Evolutionary conservation across 1,140 invertebrate genomes (phyloP).

Genomic region (Popillia japonica): DNA sequence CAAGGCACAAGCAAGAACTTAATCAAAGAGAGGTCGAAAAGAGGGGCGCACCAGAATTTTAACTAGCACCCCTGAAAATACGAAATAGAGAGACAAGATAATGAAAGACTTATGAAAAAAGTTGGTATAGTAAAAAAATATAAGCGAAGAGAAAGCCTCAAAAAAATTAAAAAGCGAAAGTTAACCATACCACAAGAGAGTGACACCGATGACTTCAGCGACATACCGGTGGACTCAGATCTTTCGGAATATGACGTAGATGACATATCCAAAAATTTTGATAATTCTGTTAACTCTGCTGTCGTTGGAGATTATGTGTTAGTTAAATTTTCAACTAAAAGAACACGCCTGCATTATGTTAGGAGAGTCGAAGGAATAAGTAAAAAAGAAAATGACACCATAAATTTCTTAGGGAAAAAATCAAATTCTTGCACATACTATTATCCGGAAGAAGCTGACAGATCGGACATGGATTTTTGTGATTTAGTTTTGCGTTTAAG

Average conservation of each 20-base stretch:
- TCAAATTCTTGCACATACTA: too few relatives aligned
- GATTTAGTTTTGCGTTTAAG: slow-evolving; percentile 5
- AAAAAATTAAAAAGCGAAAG: slow-evolving; percentile 50
- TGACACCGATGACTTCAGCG: not conserved
- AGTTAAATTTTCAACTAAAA: slow-evolving; percentile 48
- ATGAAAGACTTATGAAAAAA: slow-evolving; percentile 31
- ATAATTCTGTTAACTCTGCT: not conserved
- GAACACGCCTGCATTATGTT: not conserved
- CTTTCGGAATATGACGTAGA: not conserved
- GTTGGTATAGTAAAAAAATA: too few relatives aligned
- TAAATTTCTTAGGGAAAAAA: too few relatives aligned
- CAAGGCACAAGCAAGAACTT: slow-evolving; percentile 40
- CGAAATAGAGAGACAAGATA: slow-evolving; percentile 35
- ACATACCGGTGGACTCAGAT: not conserved
- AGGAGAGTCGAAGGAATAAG: too few relatives aligned
- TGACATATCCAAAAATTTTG: not conserved
- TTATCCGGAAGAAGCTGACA: too few relatives aligned
- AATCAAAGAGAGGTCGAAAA: slow-evolving; percentile 36
- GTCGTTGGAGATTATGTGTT: slow-evolving; percentile 39
- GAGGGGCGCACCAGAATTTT: slow-evolving; percentile 41
- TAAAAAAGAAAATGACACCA: too few relatives aligned
- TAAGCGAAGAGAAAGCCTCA: not conserved
- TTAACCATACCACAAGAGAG: not conserved
- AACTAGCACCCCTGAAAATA: slow-evolving; percentile 44
- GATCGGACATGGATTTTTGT: not conserved